Evolutionary conservation across 2,888 invertebrate genomes (phyloP), one percentile per base, ranked within the genome.

Genomic region (Aquatica leii): DNA sequence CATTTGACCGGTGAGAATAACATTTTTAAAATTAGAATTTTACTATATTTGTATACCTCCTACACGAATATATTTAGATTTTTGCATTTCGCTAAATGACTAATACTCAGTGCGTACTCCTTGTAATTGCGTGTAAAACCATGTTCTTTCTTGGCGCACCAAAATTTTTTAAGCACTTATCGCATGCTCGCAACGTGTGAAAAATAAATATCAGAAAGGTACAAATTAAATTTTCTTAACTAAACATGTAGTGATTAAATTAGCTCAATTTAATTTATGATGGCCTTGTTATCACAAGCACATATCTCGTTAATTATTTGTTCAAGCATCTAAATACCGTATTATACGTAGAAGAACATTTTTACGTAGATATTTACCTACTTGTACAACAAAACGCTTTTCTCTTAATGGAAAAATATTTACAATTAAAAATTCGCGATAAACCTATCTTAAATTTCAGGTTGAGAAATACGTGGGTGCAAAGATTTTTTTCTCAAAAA

Each of bases 401-500:
- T 37, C 9, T n/a, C 37, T 3, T n/a, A 9, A 37, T 2, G 3
- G 9, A n/a, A 9, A 5, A 3, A 43, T 9, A 17, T 43, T 43
- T 43, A 43, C 14, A 43, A 43, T 17, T 43, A 43, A 43, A 43
- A 43, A 12, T 43, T 43, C 17, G 41, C 17, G 17, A 43, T 17
- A 43, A 43, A 43, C 15, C 14, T 43, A 8, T 43, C 41, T 8
- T 17, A 43, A 43, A 14, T 24, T 34, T 20, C 14, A 31, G 14
- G 34, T 31, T 3, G 40, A 35, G 20, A 51, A 20, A 34, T 31
- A 53, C 49, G 50, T 21, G 48, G 35, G 11, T 14, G 11, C 49
- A 53, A 31, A 34, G 20, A 57, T 43, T 57, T 61, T 60, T 48
- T 55, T 34, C 31, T 21, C 41, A 52, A n/a, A 57, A 57, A 62